Base-by-base conservation (phyloP, 2,113 vertebrate species). In the Raja brachyura region DNA sequence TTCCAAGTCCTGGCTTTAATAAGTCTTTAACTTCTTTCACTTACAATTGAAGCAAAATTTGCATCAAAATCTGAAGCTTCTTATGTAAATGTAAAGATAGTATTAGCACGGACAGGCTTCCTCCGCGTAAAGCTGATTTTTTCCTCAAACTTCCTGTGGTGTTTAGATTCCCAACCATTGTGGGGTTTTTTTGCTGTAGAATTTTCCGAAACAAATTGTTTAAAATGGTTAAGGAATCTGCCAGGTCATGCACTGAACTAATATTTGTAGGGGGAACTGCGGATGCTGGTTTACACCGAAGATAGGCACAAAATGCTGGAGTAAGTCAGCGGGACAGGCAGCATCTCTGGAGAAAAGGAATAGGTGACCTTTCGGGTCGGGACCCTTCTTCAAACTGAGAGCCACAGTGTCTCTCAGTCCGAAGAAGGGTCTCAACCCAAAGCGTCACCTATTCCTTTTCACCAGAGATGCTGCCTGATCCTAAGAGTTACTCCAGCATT, bases 1-100 rank as follows among this genome's bases (percentile, higher is more conserved):
- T 92, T 68, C 73, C 70, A 56, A 86, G n/a, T 86, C 81, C 4
- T 18, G 3, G 0, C 63, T 20, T 39, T 54, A 73, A 92, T 92
- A 92, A 73, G 48, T 48, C 31, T 73, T 92, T 54, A 48, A 39
- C 20, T 25, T 92, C 31, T 66, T 48, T 9, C 88, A 39, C 39
- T 90, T 90, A 33, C 63, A 90, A 90, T 70, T 70, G 63, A 90
- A 90, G 20, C 63, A 66, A 13, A 70, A 14, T 90, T 31, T 31
- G 22, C 18, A 20, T 33, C n/a, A 90, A 22, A 54, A 22, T 90
- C 70, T 70, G 33, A 70, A 90, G 18, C 31, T 56, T 11, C 5
- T n/a, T 28, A 11, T 61, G 59, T 11, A 61, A 10, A 56, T 86
- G 10, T 59, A 11, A 56, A 28, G 81, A 3, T n/a, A 59, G 59